These are phyloP conservation scores for Siderastrea siderea DNA, from an alignment of 92 coral and sea anemone species.

Conservation along the genomic window DNA sequence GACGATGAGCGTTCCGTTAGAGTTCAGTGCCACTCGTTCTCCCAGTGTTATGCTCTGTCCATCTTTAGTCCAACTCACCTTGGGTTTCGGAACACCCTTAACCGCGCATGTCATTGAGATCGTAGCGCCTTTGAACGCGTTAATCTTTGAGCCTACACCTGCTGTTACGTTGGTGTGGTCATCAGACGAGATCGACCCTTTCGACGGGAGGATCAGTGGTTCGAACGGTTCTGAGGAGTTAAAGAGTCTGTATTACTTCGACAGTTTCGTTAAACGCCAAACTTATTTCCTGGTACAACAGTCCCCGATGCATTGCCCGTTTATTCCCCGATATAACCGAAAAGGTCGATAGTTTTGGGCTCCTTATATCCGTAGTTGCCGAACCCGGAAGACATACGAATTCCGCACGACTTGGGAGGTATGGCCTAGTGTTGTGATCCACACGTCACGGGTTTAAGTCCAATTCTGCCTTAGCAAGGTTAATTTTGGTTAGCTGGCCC, in stretches of 20 bases:
- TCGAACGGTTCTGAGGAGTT: constrained; percentile 52
- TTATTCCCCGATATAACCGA: too few species aligned
- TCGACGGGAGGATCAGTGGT: constrained; percentile 64
- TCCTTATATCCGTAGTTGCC: too few species aligned
- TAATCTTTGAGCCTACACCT: constrained; percentile 70
- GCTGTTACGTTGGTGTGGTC: constrained; percentile 45
- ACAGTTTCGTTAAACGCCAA: not conserved
- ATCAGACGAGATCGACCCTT: constrained; percentile 34
- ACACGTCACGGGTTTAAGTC: too few species aligned
- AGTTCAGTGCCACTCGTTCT: constrained; percentile 38
- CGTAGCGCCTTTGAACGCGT: constrained; percentile 58
- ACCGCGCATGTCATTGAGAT: constrained; percentile 74
- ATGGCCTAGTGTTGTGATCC: too few species aligned
- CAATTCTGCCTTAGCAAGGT: too few species aligned
- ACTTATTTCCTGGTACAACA: not conserved
- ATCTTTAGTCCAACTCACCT: constrained; percentile 76
- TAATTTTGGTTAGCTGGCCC: too few species aligned
- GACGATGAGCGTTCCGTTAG: constrained; percentile 74
- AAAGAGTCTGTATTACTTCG: not conserved
- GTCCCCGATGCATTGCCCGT: too few species aligned
- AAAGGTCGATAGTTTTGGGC: too few species aligned
- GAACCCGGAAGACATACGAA: too few species aligned
- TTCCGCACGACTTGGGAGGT: too few species aligned
- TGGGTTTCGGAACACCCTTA: constrained; percentile 79
- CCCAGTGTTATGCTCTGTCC: constrained; percentile 54